These are phyloP conservation scores for Melanostoma mellinum DNA, from an alignment of 2,888 invertebrate species.

Conservation along the genomic window DNA sequence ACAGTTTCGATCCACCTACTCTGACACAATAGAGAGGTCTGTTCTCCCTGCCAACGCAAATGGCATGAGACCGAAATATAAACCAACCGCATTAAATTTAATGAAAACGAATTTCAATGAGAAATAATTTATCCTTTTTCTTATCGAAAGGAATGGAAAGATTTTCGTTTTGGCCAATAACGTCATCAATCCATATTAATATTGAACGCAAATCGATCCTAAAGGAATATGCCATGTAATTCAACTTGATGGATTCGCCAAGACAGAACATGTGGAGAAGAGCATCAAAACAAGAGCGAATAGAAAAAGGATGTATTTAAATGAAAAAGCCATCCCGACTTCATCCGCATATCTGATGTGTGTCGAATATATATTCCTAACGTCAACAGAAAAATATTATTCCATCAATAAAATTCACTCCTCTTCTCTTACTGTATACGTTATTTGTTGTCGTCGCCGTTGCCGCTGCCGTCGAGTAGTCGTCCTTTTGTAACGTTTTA, in stretches of 20 bases:
- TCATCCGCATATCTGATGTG: conserved; percentile 7
- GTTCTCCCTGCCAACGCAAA: not conserved
- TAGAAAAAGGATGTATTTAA: conserved; percentile 35
- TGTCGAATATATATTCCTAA: conserved; percentile 38
- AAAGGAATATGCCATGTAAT: conserved; percentile 44
- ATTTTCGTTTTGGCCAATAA: conserved; percentile 24
- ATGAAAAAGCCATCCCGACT: conserved; percentile 5
- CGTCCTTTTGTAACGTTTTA: conserved; percentile 19
- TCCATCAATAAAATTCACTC: conserved; percentile 63
- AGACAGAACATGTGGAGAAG: conserved; percentile 12
- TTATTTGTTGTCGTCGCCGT: conserved; percentile 22
- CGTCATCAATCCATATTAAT: conserved; percentile 51
- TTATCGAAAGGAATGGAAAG: conserved; percentile 30
- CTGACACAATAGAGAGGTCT: too few relatives aligned
- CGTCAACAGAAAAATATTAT: conserved; percentile 49
- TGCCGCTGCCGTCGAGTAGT: not conserved
- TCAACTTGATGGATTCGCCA: conserved; percentile 49
- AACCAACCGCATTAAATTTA: conserved; percentile 43
- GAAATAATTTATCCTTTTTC: conserved; percentile 59
- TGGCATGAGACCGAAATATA: conserved; percentile 9
- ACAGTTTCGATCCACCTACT: not conserved
- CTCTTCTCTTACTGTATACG: not conserved
- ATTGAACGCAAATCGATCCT: conserved; percentile 43
- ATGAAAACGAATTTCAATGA: conserved; percentile 64
- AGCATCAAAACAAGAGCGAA: conserved; percentile 26